Percentiles rank a stretch among this genome's conserved stretches.
Evolutionary conservation across 2,113 vertebrate species (phyloP).

Genomic region (Ibidorhyncha struthersii): DNA sequence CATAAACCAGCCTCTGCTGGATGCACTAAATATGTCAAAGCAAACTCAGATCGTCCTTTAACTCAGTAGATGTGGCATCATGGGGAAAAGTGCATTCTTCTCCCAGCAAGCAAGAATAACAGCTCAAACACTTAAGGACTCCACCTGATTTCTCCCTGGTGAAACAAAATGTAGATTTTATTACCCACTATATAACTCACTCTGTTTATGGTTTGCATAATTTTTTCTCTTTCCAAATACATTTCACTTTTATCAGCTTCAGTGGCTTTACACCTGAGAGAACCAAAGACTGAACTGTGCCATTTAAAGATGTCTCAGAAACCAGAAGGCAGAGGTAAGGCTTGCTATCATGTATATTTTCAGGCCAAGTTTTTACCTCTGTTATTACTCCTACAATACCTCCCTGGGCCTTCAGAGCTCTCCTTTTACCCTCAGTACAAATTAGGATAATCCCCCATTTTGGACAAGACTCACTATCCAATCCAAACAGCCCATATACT

Average conservation of each 20-base stretch:
- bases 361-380: background rate
- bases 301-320: slow-evolving; percentile 8
- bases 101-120: slow-evolving; percentile 27
- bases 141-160: slow-evolving; percentile 57
- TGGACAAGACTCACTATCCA: background rate
- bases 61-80: background rate
- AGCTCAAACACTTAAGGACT: slow-evolving; percentile 33
- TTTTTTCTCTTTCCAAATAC: slow-evolving; percentile 42
- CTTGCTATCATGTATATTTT: background rate
- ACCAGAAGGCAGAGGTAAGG: background rate
- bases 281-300: background rate
- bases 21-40: slow-evolving; percentile 61
- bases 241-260: slow-evolving; percentile 48
- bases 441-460: slow-evolving; percentile 49
- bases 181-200: slow-evolving; percentile 25
- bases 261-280: background rate
- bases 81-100: slow-evolving; percentile 16
- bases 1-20: slow-evolving; percentile 13
- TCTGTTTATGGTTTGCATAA: slow-evolving; percentile 57
- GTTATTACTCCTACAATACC: background rate
- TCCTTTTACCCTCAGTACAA: slow-evolving; percentile 37
- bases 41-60: slow-evolving; percentile 35
- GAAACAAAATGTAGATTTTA: slow-evolving; percentile 67
- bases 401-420: background rate
- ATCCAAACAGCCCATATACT: background rate